Conservation (phyloP, 2,113 vertebrate genomes). For the Suricata suricatta region DNA sequence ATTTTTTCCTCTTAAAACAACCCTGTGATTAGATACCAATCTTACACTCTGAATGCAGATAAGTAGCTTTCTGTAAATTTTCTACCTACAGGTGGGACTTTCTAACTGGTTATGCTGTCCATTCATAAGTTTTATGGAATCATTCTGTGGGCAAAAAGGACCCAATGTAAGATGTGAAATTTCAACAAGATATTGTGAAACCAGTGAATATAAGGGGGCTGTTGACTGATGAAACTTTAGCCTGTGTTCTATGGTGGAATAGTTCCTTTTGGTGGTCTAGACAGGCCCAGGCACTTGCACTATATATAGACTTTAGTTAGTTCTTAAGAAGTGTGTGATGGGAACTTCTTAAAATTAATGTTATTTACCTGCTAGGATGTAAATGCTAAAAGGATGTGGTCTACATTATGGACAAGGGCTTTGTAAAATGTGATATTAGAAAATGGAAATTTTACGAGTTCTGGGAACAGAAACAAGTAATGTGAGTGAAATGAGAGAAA, state of each 20-base stretch:
- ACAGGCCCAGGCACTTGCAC: constrained; percentile 53
- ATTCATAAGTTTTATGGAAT: not conserved
- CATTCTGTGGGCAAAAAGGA: not conserved
- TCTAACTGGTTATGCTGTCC: not conserved
- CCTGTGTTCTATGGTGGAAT: constrained; percentile 27
- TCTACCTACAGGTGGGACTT: not conserved
- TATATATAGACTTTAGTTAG: constrained; percentile 75
- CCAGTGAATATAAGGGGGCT: not conserved
- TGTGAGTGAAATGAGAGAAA: constrained; percentile 68
- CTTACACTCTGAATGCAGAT: not conserved
- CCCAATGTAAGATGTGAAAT: not conserved
- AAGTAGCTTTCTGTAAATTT: not conserved
- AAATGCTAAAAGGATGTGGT: constrained; percentile 82
- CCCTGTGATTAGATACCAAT: not conserved
- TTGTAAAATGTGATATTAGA: constrained; percentile 79
- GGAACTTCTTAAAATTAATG: constrained; percentile 81
- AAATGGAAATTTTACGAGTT: constrained; percentile 83
- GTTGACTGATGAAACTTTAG: constrained; percentile 2
- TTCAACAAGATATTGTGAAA: constrained; percentile 28
- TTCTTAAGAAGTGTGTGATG: constrained; percentile 79
- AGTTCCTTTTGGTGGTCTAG: constrained; percentile 73
- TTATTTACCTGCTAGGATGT: constrained; percentile 81
- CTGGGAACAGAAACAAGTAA: constrained; percentile 78
- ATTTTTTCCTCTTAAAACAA: not conserved
- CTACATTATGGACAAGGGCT: constrained; percentile 75